Evolutionary conservation across 2,888 invertebrate species (phyloP).

Genomic region (Chesias legatella): DNA sequence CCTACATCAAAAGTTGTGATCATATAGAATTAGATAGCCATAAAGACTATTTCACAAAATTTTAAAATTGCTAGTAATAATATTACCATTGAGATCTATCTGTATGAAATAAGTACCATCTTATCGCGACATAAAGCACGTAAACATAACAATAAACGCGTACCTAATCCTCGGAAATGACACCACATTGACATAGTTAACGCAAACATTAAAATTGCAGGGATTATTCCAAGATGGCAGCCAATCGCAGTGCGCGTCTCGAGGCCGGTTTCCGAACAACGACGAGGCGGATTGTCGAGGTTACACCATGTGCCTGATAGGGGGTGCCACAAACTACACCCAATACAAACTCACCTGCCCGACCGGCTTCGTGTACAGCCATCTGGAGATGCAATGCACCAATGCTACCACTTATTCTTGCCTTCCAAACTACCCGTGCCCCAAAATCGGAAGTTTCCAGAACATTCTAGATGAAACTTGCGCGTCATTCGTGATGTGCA

Average conservation of each 20-base stretch:
- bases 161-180: constrained; percentile 7
- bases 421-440: constrained; percentile 47
- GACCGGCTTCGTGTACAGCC: constrained; percentile 54
- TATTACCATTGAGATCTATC: too few species aligned
- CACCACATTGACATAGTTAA: constrained; percentile 29
- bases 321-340: constrained; percentile 43
- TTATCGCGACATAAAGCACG: too few species aligned
- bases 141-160: neutral
- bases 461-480: constrained; percentile 39
- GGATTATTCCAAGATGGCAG: constrained; percentile 43
- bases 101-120: neutral
- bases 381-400: constrained; percentile 57
- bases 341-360: constrained; percentile 62
- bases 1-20: too few species aligned
- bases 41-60: too few species aligned
- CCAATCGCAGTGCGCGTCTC: constrained; percentile 43
- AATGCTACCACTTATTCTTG: constrained; percentile 60
- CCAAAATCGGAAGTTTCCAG: constrained; percentile 41
- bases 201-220: constrained; percentile 46
- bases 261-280: constrained; percentile 61
- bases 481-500: constrained; percentile 51
- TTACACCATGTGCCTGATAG: constrained; percentile 59
- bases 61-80: too few species aligned
- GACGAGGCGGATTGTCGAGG: constrained; percentile 53
- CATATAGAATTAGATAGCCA: too few species aligned